Evolutionary conservation across 2,888 invertebrate species (phyloP), one percentile per base, ranked within the genome.

Genomic region (Chrysolina haemoptera): DNA sequence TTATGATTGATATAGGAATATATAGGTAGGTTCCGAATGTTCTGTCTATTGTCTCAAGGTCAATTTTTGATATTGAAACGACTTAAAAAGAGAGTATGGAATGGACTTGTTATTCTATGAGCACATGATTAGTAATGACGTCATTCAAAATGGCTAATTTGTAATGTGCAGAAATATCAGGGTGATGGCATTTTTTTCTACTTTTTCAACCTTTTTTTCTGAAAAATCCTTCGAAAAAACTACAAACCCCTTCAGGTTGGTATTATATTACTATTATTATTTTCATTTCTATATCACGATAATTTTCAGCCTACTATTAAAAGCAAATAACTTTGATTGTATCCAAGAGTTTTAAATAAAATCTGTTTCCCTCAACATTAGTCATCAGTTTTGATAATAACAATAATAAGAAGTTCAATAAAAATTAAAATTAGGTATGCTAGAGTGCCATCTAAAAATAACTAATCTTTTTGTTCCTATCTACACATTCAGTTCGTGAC

Each of bases 141-240:
- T 79, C 79, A 79, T 80, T 80, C 70, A 81, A 80, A 70, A 82
- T 81, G 81, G 82, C 79, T 73, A 81, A 80, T 66, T 76, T 76
- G 68, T 80, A 74, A 75, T 70, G 76, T 75, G 75, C 70, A 67
- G 66, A 70, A 74, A 73, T 22, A 35, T 50, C 50, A 35, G 69
- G 14, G 64, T 62, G 62, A 69, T 79, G 75, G 76, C 76, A 78
- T 59, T 79, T 80, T 81, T 78, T 76, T 78, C 78, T 78, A 78
- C 76, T 80, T 81, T 78, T 81, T 81, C 76, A 75, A 74, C 70
- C 69, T 72, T 76, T 77, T 72, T 76, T 78, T 73, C 62, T 71
- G 70, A 76, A 71, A 76, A 76, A 69, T 63, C 40, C 43, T 43
- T 66, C n/a, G 14, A 35, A 43, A 35, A 63, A 12, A 74, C 63